Evolutionary conservation across 2,113 vertebrate genomes (phyloP), one percentile per base, ranked within the genome.

Genomic region (Ceyx cyanopectus): DNA sequence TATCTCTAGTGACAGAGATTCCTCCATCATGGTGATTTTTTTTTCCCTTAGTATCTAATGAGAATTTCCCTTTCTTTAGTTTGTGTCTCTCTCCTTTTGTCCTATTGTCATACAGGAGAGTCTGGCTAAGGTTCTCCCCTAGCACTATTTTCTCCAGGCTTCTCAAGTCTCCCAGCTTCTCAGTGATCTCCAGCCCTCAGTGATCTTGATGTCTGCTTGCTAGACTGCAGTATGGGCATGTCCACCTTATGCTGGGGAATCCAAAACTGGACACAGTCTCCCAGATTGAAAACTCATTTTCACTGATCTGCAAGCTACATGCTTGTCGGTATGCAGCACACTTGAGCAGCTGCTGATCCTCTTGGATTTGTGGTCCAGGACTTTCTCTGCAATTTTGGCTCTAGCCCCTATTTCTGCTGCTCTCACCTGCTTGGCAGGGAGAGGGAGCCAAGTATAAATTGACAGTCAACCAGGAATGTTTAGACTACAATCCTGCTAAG

Each of bases 361-460:
- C 46, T 80, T 0, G 0, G 18, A 41, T 83, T 75, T 81, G 41
- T 84, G 70, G 26, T 66, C 37, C 32, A 13, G 6, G 21, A 78
- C 45, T 56, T 78, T 50, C 37, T 27, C 45, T 26, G 29, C 75
- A 79, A 3, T 87, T 81, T n/a, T 76, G 12, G 79, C 75, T 63
- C 40, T 57, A 65, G 57, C 78, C 70, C 0, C 0, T 20, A 0
- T 0, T 20, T n/a, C 58, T 93, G 18, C 51, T 81, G 41, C 48
- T n/a, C 58, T 84, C 75, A 51, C 19, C 32, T 87, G 37, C 0
- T 70, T 81, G 70, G 14, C 70, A 79, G 45, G 34, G 54, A 89
- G 29, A 76, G 48, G 53, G 70, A 76, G 61, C 50, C 27, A 58
- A 85, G 51, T 72, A 17, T 34, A 70, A 72, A 89, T 72, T 2